A percentile compares a stretch with the other conserved stretches of the same genome.
Conservation (phyloP, 2,113 vertebrate genomes). For the Bungarus multicinctus region DNA sequence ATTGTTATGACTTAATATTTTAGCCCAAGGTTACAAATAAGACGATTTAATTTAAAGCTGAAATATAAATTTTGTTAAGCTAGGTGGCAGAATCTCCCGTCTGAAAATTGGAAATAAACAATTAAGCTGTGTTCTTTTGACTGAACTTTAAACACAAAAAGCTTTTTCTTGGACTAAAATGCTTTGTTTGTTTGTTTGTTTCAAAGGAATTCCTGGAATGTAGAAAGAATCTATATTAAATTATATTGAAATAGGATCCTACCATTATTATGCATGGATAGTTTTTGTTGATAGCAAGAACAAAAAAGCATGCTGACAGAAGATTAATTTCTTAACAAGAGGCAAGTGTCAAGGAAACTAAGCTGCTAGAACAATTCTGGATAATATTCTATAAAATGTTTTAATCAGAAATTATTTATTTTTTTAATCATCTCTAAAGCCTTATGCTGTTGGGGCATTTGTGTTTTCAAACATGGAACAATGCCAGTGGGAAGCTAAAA, state of each 20-base stretch:
- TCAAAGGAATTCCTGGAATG: slow-evolving; percentile 70
- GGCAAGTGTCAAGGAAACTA: slow-evolving; percentile 48
- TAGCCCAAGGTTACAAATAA: slow-evolving; percentile 19
- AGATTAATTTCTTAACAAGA: slow-evolving; percentile 51
- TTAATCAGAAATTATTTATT: slow-evolving; percentile 33
- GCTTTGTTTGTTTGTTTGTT: slow-evolving; percentile 48
- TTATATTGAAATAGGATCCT: slow-evolving; percentile 72
- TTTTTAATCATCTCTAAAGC: slow-evolving; percentile 47
- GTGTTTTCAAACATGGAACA: slow-evolving; percentile 72
- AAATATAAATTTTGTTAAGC: slow-evolving; percentile 42
- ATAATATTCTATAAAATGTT: slow-evolving; percentile 54
- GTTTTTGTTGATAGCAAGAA: slow-evolving; percentile 39
- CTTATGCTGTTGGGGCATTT: slow-evolving; percentile 60
- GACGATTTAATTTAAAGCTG: neutral
- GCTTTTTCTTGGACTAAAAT: slow-evolving; percentile 57
- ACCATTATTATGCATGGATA: slow-evolving; percentile 62
- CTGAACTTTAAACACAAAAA: slow-evolving; percentile 66
- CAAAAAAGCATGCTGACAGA: slow-evolving; percentile 41
- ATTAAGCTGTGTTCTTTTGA: slow-evolving; percentile 48
- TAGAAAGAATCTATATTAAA: slow-evolving; percentile 65
- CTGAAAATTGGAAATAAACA: slow-evolving; percentile 55
- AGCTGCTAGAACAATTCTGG: slow-evolving; percentile 44
- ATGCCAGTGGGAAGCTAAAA: slow-evolving; percentile 73
- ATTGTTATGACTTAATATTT: neutral
- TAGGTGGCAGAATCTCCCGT: slow-evolving; percentile 52